These are phyloP conservation scores for Thalassarche chlororhynchos DNA, from an alignment of 2,113 vertebrate genomes.

Conservation along the genomic window DNA sequence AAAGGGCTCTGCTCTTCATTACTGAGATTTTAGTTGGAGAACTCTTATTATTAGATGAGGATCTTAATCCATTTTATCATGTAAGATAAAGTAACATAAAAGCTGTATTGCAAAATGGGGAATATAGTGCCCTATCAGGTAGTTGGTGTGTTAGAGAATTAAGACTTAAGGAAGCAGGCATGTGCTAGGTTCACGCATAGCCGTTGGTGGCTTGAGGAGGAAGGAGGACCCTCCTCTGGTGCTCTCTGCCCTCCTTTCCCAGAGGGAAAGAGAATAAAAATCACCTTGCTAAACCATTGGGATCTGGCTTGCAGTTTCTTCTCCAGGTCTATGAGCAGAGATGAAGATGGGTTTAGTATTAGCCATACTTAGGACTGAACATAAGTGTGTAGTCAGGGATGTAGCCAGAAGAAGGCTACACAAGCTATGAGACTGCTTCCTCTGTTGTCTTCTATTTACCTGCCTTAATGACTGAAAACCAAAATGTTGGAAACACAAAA, in stretches of 20 bases:
- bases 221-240: not conserved
- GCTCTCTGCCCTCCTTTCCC: not conserved
- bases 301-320: not conserved
- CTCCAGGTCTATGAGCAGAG: not conserved
- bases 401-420: not conserved
- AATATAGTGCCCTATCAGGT: not conserved
- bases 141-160: not conserved
- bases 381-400: not conserved
- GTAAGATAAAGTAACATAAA: not conserved
- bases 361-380: not conserved
- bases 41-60: not conserved
- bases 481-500: not conserved
- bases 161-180: not conserved
- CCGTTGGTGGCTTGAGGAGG: not conserved
- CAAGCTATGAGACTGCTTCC: not conserved
- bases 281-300: not conserved
- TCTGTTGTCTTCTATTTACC: not conserved
- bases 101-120: not conserved
- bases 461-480: not conserved
- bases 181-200: not conserved
- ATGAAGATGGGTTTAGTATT: not conserved
- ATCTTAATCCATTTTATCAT: not conserved
- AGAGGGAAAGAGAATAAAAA: not conserved
- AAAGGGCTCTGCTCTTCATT: not conserved
- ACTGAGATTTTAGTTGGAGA: not conserved